Conservation (phyloP, 2,113 vertebrate genomes). For the Rhombomys opimus region DNA sequence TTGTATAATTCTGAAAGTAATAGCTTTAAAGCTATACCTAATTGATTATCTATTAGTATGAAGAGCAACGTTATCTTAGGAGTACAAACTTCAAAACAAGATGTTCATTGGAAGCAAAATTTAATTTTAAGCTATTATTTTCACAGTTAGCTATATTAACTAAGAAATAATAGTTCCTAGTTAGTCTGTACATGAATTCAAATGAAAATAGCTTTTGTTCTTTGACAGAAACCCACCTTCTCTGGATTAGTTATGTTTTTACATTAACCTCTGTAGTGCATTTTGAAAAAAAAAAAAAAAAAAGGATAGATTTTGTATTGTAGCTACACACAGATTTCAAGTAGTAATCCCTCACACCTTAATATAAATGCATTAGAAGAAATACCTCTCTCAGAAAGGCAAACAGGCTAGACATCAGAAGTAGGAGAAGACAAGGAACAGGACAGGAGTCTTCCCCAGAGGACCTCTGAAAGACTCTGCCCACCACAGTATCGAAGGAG, state of each 20-base stretch:
- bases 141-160: background rate
- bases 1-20: background rate
- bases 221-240: background rate
- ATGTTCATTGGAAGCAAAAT: background rate
- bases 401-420: too few relatives aligned
- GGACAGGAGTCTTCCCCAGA: too few relatives aligned
- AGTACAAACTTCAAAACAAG: background rate
- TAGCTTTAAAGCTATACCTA: background rate
- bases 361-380: background rate
- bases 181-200: background rate
- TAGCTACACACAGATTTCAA: background rate
- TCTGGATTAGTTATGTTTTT: background rate
- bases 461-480: too few relatives aligned
- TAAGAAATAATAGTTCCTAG: background rate
- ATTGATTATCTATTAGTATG: background rate
- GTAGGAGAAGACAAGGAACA: too few relatives aligned
- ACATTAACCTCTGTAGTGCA: background rate
- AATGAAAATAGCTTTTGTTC: background rate
- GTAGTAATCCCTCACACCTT: background rate
- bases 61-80: background rate
- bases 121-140: background rate
- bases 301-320: background rate
- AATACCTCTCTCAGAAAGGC: too few relatives aligned
- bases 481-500: too few relatives aligned
- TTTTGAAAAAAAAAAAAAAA: background rate